A percentile compares a stretch with the other conserved stretches of the same genome.
phyloP scores from a whole-genome alignment of 2,888 invertebrate species.

The Metellina segmentata region DNA sequence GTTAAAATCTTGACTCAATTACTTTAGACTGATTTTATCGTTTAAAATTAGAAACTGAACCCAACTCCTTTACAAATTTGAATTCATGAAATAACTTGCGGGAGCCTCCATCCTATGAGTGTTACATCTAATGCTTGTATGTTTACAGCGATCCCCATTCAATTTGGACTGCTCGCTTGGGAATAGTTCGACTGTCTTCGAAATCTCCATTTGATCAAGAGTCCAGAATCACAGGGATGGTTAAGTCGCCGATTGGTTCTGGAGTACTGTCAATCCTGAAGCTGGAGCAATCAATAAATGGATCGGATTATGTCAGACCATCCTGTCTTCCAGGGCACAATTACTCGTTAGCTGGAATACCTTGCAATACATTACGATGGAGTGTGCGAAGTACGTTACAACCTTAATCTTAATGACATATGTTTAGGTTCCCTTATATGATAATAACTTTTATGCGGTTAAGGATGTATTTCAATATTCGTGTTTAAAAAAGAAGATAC shows the following conservation, averaged over 20 bases:
- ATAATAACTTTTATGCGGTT: too few species aligned
- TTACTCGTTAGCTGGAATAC: slow-evolving; percentile 62
- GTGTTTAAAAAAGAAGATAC: too few species aligned
- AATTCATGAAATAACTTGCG: not conserved
- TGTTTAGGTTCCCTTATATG: not conserved
- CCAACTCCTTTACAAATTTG: not conserved
- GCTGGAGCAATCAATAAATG: slow-evolving; percentile 65
- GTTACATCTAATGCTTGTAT: too few species aligned
- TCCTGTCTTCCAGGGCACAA: slow-evolving; percentile 75
- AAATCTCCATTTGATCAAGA: slow-evolving; percentile 73
- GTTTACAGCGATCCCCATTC: slow-evolving; percentile 62
- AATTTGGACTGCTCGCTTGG: slow-evolving; percentile 62
- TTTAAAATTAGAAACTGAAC: not conserved
- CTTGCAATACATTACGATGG: slow-evolving; percentile 71
- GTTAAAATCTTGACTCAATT: too few species aligned
- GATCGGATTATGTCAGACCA: slow-evolving; percentile 73
- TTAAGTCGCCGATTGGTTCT: slow-evolving; percentile 70
- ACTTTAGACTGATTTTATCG: not conserved
- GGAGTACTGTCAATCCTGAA: slow-evolving; percentile 67
- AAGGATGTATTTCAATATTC: too few species aligned
- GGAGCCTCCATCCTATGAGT: not conserved
- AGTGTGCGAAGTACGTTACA: slow-evolving; percentile 56
- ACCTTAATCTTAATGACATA: not conserved
- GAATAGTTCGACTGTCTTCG: slow-evolving; percentile 62
- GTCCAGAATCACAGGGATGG: slow-evolving; percentile 68